Base-by-base conservation (phyloP, 2,797 vertebrate species). In the Loris lydekkerianus region DNA sequence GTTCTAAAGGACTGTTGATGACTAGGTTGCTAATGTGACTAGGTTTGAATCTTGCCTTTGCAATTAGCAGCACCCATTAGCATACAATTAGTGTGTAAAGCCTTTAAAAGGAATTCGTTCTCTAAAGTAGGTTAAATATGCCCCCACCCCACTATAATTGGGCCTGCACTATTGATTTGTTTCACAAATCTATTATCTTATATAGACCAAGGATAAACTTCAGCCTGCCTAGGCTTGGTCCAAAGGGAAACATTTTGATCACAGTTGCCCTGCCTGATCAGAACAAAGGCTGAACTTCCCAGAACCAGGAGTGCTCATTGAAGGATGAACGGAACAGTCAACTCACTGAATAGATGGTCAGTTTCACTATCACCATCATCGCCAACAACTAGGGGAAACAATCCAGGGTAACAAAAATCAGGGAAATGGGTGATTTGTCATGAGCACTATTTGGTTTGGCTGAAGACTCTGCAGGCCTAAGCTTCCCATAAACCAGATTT, bases 11-110 rank as follows among this genome's bases (percentile, higher is more conserved):
- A 73, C 69, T 49, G 15, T 10, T 93, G 96, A 97, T 87, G 92
- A 93, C 95, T 43, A 75, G 77, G 31, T 93, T 96, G 96, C 95
- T 92, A 93, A 95, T 94, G 60, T 91, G 95, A 97, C 93, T 86
- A 90, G 81, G 94, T 93, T 85, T 86, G 88, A 94, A 84, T 94
- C 92, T 63, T 73, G 60, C 92, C 73, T 96, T 93, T 70, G 86
- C 91, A 96, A 95, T 96, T 92, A 97, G 91, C 58, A 73, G 93
- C 95, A 95, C 63, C 91, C 20, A 96, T 97, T 88, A 96, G 94
- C 93, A 97, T 92, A 75, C 27, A 96, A 92, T 97, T 97, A 90
- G 82, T 87, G 69, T 67, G 87, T 73, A 87, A 92, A 96, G 83
- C 67, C 94, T 82, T 97, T 91, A 78, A 92, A 95, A 93, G 89